phyloP scores from a whole-genome alignment of 2,888 invertebrate genomes.

The Tinea pellionella region DNA sequence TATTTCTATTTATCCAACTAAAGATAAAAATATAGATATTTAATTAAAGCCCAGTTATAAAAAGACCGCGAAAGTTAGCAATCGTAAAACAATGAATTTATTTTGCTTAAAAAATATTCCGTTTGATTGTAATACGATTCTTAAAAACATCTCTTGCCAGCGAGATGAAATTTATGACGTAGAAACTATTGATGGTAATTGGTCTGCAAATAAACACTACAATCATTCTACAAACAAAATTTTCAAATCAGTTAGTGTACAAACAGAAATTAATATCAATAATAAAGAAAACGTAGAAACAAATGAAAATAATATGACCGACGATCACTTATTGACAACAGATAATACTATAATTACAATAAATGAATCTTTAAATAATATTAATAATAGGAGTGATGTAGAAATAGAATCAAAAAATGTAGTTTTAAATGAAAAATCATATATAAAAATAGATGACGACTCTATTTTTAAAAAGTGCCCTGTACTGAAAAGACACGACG shows the following conservation, averaged over 20 bases:
- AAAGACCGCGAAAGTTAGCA: background rate
- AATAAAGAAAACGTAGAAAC: background rate
- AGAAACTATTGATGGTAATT: constrained; percentile 27
- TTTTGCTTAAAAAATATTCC: background rate
- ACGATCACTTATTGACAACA: no score
- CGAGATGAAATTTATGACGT: constrained; percentile 20
- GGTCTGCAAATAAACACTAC: constrained; percentile 20
- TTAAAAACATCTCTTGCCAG: background rate
- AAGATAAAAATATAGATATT: background rate
- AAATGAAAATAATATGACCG: no score
- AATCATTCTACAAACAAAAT: background rate
- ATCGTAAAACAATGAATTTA: background rate
- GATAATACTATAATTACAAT: no score
- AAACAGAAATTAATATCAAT: constrained; percentile 13
- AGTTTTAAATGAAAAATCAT: background rate
- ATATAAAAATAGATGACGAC: background rate
- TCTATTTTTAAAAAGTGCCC: background rate
- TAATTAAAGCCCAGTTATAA: background rate
- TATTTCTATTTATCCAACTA: background rate
- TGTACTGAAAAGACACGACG: background rate
- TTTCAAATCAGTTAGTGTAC: constrained; percentile 20
- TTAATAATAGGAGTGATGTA: no score
- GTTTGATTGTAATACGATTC: background rate
- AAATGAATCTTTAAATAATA: no score
- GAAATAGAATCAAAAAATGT: no score